Percentiles rank a stretch among this genome's conserved stretches.
Conservation (phyloP, 2,888 invertebrate genomes). For the Heliconius cydno region DNA sequence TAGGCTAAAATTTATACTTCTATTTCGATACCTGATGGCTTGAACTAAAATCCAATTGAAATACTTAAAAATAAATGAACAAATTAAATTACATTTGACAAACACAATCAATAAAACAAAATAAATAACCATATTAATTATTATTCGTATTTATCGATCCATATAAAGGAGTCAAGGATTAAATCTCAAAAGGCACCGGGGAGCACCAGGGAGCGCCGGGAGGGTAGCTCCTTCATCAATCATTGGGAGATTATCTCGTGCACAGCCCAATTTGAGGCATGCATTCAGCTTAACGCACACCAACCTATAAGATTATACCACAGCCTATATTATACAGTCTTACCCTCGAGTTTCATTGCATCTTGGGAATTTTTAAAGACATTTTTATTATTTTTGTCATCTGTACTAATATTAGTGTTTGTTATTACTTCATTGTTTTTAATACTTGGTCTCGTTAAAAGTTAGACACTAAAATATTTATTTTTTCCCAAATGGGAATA, state of each 20-base stretch:
- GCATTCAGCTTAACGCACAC: slow-evolving; percentile 78
- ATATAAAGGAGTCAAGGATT: slow-evolving; percentile 41
- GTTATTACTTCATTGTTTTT: not conserved
- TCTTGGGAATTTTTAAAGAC: not conserved
- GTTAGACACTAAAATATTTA: not conserved
- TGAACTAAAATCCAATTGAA: not conserved
- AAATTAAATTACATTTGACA: not conserved
- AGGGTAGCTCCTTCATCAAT: slow-evolving; percentile 58
- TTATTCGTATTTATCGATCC: slow-evolving; percentile 17
- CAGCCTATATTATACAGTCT: slow-evolving; percentile 31
- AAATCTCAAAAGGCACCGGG: slow-evolving; percentile 37
- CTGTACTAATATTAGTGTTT: not conserved
- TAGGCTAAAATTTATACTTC: no score
- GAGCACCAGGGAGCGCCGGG: slow-evolving; percentile 28
- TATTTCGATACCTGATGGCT: not conserved
- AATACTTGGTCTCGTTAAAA: not conserved
- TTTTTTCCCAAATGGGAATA: not conserved
- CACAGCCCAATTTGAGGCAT: slow-evolving; percentile 81
- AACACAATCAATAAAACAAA: not conserved
- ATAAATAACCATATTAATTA: slow-evolving; percentile 3
- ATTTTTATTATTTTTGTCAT: not conserved
- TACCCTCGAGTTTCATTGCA: not conserved
- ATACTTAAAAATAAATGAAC: not conserved
- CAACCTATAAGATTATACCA: slow-evolving; percentile 48
- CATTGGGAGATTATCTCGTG: slow-evolving; percentile 84